These are phyloP conservation scores for Hippotragus niger DNA, from an alignment of 2,113 vertebrate genomes.

Conservation along the genomic window DNA sequence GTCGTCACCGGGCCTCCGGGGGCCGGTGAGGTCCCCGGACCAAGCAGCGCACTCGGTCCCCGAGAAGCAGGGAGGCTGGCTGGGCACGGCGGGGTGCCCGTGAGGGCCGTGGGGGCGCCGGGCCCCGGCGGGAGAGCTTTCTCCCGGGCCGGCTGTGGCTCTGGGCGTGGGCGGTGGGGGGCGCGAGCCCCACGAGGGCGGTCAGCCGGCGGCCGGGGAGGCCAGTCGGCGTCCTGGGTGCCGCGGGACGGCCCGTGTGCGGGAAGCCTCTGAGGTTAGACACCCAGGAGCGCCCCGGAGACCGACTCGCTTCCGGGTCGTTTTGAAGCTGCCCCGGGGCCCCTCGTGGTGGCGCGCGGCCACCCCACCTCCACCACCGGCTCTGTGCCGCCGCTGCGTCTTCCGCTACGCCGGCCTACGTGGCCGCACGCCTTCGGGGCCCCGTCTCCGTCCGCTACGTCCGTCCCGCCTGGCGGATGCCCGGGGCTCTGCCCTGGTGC, in stretches of 20 bases:
- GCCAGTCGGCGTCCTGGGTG: background rate
- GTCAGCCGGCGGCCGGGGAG: background rate
- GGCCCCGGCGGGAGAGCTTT: background rate
- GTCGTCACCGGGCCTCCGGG: background rate
- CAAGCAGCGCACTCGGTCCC: no score
- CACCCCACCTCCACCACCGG: background rate
- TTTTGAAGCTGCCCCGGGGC: background rate
- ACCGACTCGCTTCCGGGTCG: background rate
- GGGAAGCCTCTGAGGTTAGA: background rate
- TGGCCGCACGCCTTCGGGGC: background rate
- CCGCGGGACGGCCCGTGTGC: background rate
- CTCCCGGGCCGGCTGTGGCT: background rate
- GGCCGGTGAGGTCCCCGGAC: background rate
- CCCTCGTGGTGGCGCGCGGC: background rate
- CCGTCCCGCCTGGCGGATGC: background rate
- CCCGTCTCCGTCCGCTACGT: background rate
- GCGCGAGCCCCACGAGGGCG: background rate
- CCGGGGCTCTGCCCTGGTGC: fast-evolving
- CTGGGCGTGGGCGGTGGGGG: background rate
- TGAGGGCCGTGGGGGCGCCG: background rate
- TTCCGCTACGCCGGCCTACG: background rate
- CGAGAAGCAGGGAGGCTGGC: background rate
- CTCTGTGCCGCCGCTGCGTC: background rate
- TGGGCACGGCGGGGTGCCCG: background rate
- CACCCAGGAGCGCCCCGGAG: background rate